phyloP scores from a whole-genome alignment of 2,888 invertebrate genomes.

The Apoda limacodes region DNA sequence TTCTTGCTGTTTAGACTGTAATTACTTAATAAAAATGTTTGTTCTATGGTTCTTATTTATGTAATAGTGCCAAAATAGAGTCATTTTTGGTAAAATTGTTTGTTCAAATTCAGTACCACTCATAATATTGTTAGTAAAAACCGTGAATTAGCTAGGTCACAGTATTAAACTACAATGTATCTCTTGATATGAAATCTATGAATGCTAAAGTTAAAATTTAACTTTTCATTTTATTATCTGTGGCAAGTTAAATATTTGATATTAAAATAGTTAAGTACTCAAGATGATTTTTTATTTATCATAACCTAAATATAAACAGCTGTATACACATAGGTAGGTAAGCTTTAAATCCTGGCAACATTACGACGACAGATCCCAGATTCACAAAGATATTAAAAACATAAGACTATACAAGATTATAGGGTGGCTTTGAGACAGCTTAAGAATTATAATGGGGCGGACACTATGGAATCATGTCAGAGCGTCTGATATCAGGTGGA shows the following conservation, averaged over 20 bases:
- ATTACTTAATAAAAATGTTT: constrained; percentile 33
- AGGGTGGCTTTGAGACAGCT: too few relatives aligned
- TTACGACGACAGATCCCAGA: too few relatives aligned
- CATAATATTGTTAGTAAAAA: constrained; percentile 26
- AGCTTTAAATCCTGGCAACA: too few relatives aligned
- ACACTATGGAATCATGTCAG: too few relatives aligned
- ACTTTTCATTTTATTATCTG: constrained; percentile 43
- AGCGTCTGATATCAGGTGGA: too few relatives aligned
- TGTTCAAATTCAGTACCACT: constrained; percentile 18
- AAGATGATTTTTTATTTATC: too few relatives aligned
- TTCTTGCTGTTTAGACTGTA: constrained; percentile 30
- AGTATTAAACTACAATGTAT: constrained; percentile 35
- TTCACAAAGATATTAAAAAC: too few relatives aligned
- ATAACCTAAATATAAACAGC: too few relatives aligned
- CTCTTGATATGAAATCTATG: constrained; percentile 32
- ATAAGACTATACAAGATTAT: too few relatives aligned
- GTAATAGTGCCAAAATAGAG: constrained; percentile 59
- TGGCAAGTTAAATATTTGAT: constrained; percentile 45
- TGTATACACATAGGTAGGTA: too few relatives aligned
- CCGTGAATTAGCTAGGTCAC: constrained; percentile 33
- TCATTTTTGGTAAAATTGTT: constrained; percentile 22
- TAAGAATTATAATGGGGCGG: too few relatives aligned
- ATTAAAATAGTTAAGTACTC: constrained; percentile 51
- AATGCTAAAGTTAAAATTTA: constrained; percentile 32
- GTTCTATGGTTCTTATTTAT: constrained; percentile 43